Conservation (phyloP, 2,888 invertebrate species). For the Neoitamus cyanurus region DNA sequence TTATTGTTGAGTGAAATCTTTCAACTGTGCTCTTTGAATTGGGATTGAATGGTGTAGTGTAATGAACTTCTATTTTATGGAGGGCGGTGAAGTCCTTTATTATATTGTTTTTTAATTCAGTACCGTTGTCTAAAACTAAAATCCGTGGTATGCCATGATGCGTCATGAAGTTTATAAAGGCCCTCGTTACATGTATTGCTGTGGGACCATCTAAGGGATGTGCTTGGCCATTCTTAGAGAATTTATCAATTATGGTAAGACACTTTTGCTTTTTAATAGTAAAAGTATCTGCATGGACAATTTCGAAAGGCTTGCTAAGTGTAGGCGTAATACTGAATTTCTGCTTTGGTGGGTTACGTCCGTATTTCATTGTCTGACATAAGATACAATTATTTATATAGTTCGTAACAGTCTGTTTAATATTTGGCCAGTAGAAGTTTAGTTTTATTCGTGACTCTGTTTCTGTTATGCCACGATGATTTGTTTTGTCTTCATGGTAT, state of each 20-base stretch:
- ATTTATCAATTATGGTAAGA: too few species aligned
- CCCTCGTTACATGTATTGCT: too few species aligned
- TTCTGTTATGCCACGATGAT: too few species aligned
- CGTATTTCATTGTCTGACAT: neutral
- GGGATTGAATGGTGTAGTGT: neutral
- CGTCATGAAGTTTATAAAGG: too few species aligned
- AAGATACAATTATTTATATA: neutral
- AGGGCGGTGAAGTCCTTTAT: neutral
- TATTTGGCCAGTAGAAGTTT: too few species aligned
- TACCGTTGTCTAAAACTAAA: neutral
- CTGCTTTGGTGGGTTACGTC: neutral
- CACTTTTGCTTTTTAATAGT: neutral
- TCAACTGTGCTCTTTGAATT: neutral
- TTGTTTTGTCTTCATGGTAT: too few species aligned
- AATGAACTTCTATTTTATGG: neutral
- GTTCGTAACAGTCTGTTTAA: too few species aligned
- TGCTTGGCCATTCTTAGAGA: too few species aligned
- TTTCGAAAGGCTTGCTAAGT: slow-evolving; percentile 55
- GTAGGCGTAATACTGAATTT: neutral
- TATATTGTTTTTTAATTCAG: neutral
- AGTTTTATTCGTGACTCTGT: too few species aligned
- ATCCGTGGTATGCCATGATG: neutral
- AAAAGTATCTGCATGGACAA: slow-evolving; percentile 57
- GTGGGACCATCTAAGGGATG: too few species aligned
- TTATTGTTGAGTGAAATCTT: neutral